Evolutionary conservation across 2,888 invertebrate genomes (phyloP).

Genomic region (Phragmatobia fuliginosa): DNA sequence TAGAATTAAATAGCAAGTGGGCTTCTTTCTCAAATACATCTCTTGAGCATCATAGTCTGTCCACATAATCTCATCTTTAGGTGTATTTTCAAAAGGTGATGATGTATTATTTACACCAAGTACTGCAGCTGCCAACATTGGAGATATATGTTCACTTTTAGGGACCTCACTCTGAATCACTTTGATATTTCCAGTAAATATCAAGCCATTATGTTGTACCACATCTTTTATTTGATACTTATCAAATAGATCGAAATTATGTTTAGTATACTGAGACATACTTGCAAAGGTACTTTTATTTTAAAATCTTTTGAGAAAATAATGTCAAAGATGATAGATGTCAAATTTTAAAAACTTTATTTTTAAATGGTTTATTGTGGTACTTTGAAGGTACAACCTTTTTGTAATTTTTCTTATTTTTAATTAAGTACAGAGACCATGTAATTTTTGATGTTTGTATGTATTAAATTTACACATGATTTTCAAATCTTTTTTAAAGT

Average conservation of each 20-base stretch:
- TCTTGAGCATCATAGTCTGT: slow-evolving; percentile 84
- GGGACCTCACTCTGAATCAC: slow-evolving; percentile 43
- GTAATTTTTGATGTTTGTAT: too few relatives aligned
- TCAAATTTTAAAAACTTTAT: not conserved
- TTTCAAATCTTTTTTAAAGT: not conserved
- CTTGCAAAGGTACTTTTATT: not conserved
- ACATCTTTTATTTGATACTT: slow-evolving; percentile 56
- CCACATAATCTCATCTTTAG: slow-evolving; percentile 70
- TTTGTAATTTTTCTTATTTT: not conserved
- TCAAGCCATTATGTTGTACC: slow-evolving; percentile 53
- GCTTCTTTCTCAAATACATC: slow-evolving; percentile 78
- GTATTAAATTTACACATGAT: not conserved
- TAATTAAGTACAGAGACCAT: not conserved
- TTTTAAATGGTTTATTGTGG: not conserved
- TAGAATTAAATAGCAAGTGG: slow-evolving; percentile 86
- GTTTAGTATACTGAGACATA: slow-evolving; percentile 42
- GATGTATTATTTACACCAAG: slow-evolving; percentile 75
- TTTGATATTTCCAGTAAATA: slow-evolving; percentile 58
- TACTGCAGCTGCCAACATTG: slow-evolving; percentile 68
- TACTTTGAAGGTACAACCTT: not conserved
- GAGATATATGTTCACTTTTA: slow-evolving; percentile 40
- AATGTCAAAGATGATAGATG: slow-evolving; percentile 1
- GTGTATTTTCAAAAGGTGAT: slow-evolving; percentile 58
- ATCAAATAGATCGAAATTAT: slow-evolving; percentile 63
- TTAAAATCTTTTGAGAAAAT: not conserved